Evolutionary conservation across 2,113 vertebrate species (phyloP).

Genomic region (Ctenomys sociabilis): DNA sequence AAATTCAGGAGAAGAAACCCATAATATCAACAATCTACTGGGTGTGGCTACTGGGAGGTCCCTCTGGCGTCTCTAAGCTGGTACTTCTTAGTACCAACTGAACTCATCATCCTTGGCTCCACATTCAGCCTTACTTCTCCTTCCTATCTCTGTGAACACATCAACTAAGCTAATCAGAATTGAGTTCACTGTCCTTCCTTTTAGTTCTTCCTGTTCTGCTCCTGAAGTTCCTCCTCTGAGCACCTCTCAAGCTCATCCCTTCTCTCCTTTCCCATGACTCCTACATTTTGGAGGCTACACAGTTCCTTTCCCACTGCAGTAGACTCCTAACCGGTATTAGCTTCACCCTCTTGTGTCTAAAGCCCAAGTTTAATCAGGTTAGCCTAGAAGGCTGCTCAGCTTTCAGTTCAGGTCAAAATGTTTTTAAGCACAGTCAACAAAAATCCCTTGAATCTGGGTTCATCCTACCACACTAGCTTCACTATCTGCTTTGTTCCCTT

Average conservation of each 20-base stretch:
- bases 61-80: neutral
- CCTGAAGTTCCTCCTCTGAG: neutral
- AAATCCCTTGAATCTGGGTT: neutral
- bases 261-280: neutral
- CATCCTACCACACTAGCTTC: neutral
- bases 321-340: neutral
- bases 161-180: neutral
- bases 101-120: neutral
- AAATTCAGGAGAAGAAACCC: neutral
- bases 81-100: neutral
- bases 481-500: neutral
- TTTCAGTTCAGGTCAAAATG: neutral
- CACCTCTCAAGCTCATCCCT: neutral
- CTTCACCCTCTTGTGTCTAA: neutral
- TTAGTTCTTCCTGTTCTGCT: neutral
- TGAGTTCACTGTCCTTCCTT: neutral
- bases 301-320: neutral
- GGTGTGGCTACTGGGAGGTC: neutral
- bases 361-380: neutral
- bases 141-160: neutral
- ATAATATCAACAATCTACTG: neutral
- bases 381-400: neutral
- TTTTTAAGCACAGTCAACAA: neutral
- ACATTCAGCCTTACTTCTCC: neutral
- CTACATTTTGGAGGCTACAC: neutral